These are phyloP conservation scores for Polylopha cassiicola DNA, from an alignment of 2,888 invertebrate species.

Conservation along the genomic window DNA sequence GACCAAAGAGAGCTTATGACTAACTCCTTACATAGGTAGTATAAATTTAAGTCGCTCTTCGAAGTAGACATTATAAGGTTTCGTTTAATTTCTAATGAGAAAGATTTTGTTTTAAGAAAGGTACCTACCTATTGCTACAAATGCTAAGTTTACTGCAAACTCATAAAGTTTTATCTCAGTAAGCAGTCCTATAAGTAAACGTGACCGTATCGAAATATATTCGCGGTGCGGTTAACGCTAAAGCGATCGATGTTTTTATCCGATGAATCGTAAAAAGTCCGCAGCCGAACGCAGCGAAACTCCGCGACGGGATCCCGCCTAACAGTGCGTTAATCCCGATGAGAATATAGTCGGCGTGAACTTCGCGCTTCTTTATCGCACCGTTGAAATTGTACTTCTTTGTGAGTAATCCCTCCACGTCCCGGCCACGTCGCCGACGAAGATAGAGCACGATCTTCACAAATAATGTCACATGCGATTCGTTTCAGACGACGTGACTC, in stretches of 20 bases:
- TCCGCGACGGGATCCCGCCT: constrained; percentile 29
- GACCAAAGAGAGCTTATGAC: too few species aligned
- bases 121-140: background rate
- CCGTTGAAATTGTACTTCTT: constrained; percentile 76
- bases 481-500: constrained; percentile 76
- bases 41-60: too few species aligned
- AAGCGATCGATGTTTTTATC: too few species aligned
- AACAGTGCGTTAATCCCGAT: constrained; percentile 65
- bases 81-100: background rate
- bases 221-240: too few species aligned
- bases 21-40: too few species aligned
- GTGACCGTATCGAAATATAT: too few species aligned
- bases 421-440: constrained; percentile 73
- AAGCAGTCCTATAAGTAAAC: too few species aligned
- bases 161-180: too few species aligned
- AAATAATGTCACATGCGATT: constrained; percentile 79
- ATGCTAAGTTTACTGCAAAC: too few species aligned
- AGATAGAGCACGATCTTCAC: constrained; percentile 78
- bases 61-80: background rate
- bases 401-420: constrained; percentile 77
- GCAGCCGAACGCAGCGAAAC: constrained; percentile 19
- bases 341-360: constrained; percentile 64
- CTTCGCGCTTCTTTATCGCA: constrained; percentile 73
- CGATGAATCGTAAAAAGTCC: constrained; percentile 20
- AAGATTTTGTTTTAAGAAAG: constrained; percentile 1